phyloP scores from a whole-genome alignment of 2,113 vertebrate species.

The Plecotus auritus region DNA sequence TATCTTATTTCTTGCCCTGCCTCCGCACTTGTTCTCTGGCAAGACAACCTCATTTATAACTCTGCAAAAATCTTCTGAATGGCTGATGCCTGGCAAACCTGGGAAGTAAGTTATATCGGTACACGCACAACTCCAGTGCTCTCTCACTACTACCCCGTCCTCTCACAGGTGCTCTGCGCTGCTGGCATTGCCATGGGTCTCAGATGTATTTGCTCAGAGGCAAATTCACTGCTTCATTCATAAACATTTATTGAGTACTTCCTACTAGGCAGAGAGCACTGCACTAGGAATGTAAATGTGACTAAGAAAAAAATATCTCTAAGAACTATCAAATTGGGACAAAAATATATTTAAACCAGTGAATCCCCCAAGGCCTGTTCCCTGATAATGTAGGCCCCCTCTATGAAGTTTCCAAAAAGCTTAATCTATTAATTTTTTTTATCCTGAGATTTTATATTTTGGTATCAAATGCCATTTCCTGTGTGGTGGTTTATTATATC shows the following conservation, averaged over 20 bases:
- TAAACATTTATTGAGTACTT: not conserved
- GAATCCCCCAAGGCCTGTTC: not conserved
- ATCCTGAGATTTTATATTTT: not conserved
- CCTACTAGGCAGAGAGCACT: not conserved
- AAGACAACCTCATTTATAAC: not conserved
- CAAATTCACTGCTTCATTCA: not conserved
- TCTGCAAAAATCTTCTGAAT: not conserved
- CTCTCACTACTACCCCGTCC: not conserved
- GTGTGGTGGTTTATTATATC: not conserved
- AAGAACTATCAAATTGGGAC: not conserved
- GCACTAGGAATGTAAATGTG: not conserved
- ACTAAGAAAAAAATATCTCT: not conserved
- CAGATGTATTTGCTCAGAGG: not conserved
- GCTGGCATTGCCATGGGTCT: not conserved
- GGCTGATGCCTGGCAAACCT: not conserved
- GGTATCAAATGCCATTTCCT: not conserved
- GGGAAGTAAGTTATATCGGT: not conserved
- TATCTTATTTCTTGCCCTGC: not conserved
- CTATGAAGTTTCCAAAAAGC: not conserved
- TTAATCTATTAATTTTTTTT: not conserved
- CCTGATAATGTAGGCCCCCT: not conserved
- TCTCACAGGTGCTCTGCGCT: not conserved
- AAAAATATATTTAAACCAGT: not conserved
- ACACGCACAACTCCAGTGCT: rapidly evolving
- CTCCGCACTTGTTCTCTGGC: not conserved